Conservation (phyloP, 1,140 invertebrate species). For the Listronotus oregonensis region DNA sequence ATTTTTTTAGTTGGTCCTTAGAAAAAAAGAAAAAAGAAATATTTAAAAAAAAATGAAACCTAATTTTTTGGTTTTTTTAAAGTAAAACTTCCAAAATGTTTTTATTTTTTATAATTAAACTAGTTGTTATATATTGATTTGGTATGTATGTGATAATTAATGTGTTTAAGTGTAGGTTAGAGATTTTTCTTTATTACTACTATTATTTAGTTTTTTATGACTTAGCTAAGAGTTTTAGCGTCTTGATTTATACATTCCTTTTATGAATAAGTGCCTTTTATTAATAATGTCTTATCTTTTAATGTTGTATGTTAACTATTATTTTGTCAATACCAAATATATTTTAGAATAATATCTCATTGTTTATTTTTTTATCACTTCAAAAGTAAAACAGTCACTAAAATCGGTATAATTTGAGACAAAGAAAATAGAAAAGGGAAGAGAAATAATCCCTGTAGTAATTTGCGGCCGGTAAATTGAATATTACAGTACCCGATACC, state of each 20-base stretch:
- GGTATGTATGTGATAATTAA: conserved; percentile 33
- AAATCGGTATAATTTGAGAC: too few relatives aligned
- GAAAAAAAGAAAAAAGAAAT: too few relatives aligned
- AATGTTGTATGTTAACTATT: conserved; percentile 34
- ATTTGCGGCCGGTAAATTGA: too few relatives aligned
- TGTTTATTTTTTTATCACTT: conserved; percentile 2
- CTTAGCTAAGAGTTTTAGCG: conserved; percentile 20
- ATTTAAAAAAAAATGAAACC: too few relatives aligned
- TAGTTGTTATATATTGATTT: conserved; percentile 9
- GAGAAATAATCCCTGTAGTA: too few relatives aligned
- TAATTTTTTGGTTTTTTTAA: too few relatives aligned
- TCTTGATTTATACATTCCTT: conserved; percentile 25
- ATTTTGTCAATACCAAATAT: conserved; percentile 29
- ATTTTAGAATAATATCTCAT: conserved; percentile 22
- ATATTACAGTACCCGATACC: too few relatives aligned
- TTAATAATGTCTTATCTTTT: conserved; percentile 20
- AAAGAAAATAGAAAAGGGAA: too few relatives aligned
- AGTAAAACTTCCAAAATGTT: conserved; percentile 1
- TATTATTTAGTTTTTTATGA: conserved; percentile 29
- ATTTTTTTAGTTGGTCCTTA: too few relatives aligned
- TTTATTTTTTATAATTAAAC: conserved; percentile 6
- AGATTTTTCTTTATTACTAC: conserved; percentile 17
- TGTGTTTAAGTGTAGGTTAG: conserved; percentile 9
- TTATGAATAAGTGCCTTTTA: conserved; percentile 25
- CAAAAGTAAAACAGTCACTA: too few relatives aligned